A percentile compares a stretch with the other conserved stretches of the same genome.
These are phyloP conservation scores for Ennomos quercinarius DNA, from an alignment of 2,888 invertebrate species.

Conservation along the genomic window DNA sequence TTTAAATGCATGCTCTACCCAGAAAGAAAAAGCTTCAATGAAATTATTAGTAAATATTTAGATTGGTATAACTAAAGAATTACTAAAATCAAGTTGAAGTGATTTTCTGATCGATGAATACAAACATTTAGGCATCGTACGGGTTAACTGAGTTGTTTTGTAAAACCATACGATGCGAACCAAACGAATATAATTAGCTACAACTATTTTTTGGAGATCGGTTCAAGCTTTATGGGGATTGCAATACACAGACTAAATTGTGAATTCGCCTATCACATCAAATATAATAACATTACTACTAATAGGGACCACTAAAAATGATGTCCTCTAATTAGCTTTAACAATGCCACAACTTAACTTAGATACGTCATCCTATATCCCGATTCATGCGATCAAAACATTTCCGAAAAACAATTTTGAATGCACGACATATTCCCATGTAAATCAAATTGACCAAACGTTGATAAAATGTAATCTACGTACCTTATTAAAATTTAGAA, in stretches of 20 bases:
- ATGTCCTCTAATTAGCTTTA: slow-evolving; percentile 72
- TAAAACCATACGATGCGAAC: slow-evolving; percentile 42
- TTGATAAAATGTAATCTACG: slow-evolving; percentile 69
- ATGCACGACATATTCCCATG: slow-evolving; percentile 38
- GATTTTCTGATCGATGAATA: slow-evolving; percentile 30
- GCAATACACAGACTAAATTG: slow-evolving; percentile 76
- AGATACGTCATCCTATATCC: slow-evolving; percentile 65
- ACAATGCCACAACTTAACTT: slow-evolving; percentile 76
- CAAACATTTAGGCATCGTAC: slow-evolving; percentile 34
- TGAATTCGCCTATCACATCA: slow-evolving; percentile 74
- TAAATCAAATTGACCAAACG: slow-evolving; percentile 57
- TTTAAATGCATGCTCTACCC: slow-evolving; percentile 63
- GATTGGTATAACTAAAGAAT: neutral
- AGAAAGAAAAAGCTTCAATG: slow-evolving; percentile 50
- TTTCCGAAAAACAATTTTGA: slow-evolving; percentile 44
- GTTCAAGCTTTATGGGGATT: slow-evolving; percentile 66
- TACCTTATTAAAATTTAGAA: slow-evolving; percentile 70
- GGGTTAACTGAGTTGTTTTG: slow-evolving; percentile 34
- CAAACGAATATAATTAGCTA: slow-evolving; percentile 33
- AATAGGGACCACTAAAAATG: slow-evolving; percentile 68
- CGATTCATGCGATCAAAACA: slow-evolving; percentile 52
- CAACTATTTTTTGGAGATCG: slow-evolving; percentile 64
- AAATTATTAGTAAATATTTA: slow-evolving; percentile 2
- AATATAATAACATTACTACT: slow-evolving; percentile 78
- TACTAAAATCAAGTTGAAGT: slow-evolving; percentile 25